Conservation (phyloP, 2,113 vertebrate species). For the Cyphomyrus plagiostoma region DNA sequence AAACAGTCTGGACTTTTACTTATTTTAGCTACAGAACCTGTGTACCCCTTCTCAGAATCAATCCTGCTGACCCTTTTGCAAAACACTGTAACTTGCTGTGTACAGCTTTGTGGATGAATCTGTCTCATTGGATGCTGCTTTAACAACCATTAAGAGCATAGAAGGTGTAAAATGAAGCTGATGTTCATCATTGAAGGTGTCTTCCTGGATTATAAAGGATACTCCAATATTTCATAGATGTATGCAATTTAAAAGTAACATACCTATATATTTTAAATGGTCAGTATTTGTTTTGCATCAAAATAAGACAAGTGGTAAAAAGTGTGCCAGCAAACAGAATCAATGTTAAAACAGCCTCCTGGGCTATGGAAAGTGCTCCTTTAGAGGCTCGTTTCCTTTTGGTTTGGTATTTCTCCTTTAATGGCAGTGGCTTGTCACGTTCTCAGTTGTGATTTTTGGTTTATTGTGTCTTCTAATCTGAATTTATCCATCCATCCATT, state of each 20-base stretch:
- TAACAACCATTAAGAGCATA: neutral
- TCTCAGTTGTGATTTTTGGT: neutral
- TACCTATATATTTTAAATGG: neutral
- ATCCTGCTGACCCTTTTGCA: neutral
- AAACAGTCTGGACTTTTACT: neutral
- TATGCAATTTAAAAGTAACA: neutral
- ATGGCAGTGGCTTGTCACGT: neutral
- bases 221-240: neutral
- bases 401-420: neutral
- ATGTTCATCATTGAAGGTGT: neutral
- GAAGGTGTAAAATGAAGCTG: neutral
- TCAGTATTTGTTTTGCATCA: neutral
- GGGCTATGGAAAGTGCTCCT: neutral
- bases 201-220: neutral
- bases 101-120: neutral
- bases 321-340: neutral
- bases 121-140: neutral
- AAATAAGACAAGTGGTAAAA: neutral
- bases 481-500: neutral
- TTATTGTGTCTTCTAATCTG: neutral
- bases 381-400: neutral
- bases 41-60: neutral
- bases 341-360: neutral
- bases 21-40: neutral
- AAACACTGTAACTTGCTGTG: slow-evolving; percentile 11